Evolutionary conservation across 64 coral and sea anemone genomes (phyloP), one percentile per base, ranked within the genome.

Genomic region (Cladopsammia gracilis): DNA sequence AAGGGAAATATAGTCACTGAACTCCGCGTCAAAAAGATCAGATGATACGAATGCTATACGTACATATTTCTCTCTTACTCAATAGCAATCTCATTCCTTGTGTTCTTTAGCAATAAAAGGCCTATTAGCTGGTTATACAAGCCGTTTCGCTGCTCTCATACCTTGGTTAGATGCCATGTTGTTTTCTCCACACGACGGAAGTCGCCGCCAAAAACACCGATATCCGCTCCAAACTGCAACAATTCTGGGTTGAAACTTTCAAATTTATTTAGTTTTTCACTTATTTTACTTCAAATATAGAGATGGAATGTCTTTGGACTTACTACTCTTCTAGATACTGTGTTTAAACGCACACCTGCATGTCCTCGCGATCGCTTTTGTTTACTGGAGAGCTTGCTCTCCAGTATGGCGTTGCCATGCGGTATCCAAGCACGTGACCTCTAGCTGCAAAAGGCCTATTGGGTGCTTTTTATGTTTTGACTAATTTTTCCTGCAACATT

Each of bases 91-190:
- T 73, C 6, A 46, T 73, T 9, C 43, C 34, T 73, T 73, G 71
- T 73, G 25, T 73, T 73, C 25, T 6, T 42, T 73, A 25, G 43
- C 25, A 46, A 73, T 73, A 13, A 42, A 44, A 73, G 43, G 44
- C 71, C 71, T n/a, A n/a, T 73, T 25, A 73, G 71, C 43, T 73
- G 59, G 45, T 85, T 57, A 25, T 85, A n/a, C n/a, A n/a, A n/a
- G n/a, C n/a, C n/a, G n/a, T 68, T 85, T 85, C 66, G 65, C 52
- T 85, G 8, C 25, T 61, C 62, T 66, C 60, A 85, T 69, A 76
- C 87, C 87, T 89, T 89, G 87, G 14, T 52, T 58, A 66, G 87
- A 71, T 71, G 56, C 71, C 87, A 77, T 88, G 48, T 88, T 89
- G 70, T 89, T 71, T 71, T 16, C 34, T 64, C 6, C 16, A 7